Conservation (phyloP, 2,113 vertebrate species). For the Zeus faber region DNA sequence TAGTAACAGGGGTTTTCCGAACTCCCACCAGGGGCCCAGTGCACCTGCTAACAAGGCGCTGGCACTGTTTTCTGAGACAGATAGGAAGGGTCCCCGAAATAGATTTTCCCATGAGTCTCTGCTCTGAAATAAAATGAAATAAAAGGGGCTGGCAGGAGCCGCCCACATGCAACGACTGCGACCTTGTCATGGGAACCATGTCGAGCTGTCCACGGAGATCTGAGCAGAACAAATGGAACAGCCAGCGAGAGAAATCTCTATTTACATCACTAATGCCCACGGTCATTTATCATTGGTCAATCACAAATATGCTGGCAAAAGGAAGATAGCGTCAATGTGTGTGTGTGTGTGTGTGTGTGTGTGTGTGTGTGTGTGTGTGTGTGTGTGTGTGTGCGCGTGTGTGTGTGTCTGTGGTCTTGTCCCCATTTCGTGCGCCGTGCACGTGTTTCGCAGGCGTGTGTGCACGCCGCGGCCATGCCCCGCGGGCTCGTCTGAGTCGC, state of each 20-base stretch:
- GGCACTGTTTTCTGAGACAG: slow-evolving; percentile 56
- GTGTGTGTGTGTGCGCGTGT: neutral
- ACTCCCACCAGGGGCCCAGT: slow-evolving; percentile 33
- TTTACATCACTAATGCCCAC: slow-evolving; percentile 35
- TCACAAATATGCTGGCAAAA: slow-evolving; percentile 19
- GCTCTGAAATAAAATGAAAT: slow-evolving; percentile 72
- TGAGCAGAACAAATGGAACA: slow-evolving; percentile 56
- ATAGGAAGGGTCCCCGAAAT: slow-evolving; percentile 71
- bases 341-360: neutral
- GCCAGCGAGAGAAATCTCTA: slow-evolving; percentile 19
- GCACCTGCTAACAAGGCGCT: slow-evolving; percentile 73
- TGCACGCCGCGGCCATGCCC: too few species aligned
- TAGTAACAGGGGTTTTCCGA: slow-evolving; percentile 37
- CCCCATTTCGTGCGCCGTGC: too few species aligned
- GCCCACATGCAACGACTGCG: slow-evolving; percentile 64
- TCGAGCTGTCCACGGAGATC: slow-evolving; percentile 59
- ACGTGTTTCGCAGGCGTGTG: slow-evolving; percentile 16
- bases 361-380: neutral
- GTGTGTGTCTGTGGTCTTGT: neutral
- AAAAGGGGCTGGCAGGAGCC: slow-evolving; percentile 59
- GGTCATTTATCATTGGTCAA: slow-evolving; percentile 32
- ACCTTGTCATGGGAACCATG: slow-evolving; percentile 77
- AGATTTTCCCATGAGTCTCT: slow-evolving; percentile 81
- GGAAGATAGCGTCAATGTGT: neutral
- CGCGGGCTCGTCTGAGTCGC: slow-evolving; percentile 23